Evolutionary conservation across 2,113 vertebrate genomes (phyloP).

Genomic region (Istiophorus platypterus): DNA sequence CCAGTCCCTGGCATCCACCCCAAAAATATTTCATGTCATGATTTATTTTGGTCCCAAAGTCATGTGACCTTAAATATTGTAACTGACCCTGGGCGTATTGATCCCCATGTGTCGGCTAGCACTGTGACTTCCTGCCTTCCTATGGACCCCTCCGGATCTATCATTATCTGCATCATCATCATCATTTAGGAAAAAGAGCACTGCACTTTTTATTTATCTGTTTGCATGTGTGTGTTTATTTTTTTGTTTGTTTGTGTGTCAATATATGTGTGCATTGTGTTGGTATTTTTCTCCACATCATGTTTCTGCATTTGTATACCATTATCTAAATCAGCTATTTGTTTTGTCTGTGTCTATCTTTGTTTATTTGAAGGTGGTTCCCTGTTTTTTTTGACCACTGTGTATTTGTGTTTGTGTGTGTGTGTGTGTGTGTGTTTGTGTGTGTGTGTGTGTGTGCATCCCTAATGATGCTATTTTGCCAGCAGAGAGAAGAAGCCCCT

Average conservation of each 20-base stretch:
- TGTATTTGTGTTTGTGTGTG: slow-evolving; percentile 10
- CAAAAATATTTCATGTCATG: slow-evolving; percentile 81
- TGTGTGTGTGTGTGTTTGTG: slow-evolving; percentile 40
- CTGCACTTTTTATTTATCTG: slow-evolving; percentile 19
- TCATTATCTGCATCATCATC: slow-evolving; percentile 76
- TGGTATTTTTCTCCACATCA: background rate
- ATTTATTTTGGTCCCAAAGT: slow-evolving; percentile 86
- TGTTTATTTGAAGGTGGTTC: slow-evolving; percentile 31
- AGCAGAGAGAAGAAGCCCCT: slow-evolving; percentile 76
- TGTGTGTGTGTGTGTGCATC: slow-evolving; percentile 37
- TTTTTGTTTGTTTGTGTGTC: background rate
- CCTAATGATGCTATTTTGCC: slow-evolving; percentile 77
- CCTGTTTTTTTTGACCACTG: slow-evolving; percentile 10
- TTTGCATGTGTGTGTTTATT: slow-evolving; percentile 31
- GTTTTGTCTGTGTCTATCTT: background rate
- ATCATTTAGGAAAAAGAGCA: slow-evolving; percentile 59
- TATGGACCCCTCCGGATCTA: slow-evolving; percentile 79
- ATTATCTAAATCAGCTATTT: slow-evolving; percentile 6
- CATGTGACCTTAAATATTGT: slow-evolving; percentile 86
- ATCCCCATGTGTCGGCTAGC: slow-evolving; percentile 83
- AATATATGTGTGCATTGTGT: background rate
- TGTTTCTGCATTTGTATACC: slow-evolving; percentile 13
- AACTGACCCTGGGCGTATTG: slow-evolving; percentile 87
- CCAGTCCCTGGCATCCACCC: slow-evolving; percentile 45
- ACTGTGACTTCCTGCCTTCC: slow-evolving; percentile 84